Evolutionary conservation across 1,140 invertebrate genomes (phyloP).

Genomic region (Drosophila lowei): DNA sequence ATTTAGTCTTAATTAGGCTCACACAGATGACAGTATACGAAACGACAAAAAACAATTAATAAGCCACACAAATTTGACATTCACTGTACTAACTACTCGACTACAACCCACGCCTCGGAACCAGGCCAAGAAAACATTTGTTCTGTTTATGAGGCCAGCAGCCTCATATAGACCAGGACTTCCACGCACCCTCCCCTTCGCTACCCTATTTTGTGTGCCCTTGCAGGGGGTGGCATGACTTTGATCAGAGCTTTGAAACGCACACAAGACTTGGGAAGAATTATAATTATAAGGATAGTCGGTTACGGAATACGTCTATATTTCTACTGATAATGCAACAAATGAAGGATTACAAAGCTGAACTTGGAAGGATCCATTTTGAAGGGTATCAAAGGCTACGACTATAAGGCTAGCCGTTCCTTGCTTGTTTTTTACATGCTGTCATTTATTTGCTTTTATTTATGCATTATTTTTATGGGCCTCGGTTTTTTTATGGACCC

Average conservation of each 20-base stretch:
- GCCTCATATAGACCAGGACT: slow-evolving; percentile 30
- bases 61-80: slow-evolving; percentile 77
- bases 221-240: neutral
- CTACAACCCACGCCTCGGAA: slow-evolving; percentile 36
- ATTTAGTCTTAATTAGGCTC: slow-evolving; percentile 76
- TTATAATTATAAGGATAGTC: too few relatives aligned
- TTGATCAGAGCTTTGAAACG: too few relatives aligned
- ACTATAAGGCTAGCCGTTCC: neutral
- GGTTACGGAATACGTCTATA: too few relatives aligned
- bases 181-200: neutral
- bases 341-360: too few relatives aligned
- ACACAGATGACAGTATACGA: slow-evolving; percentile 14
- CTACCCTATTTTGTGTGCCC: too few relatives aligned
- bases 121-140: slow-evolving; percentile 40
- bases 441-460: slow-evolving; percentile 80
- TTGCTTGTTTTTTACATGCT: slow-evolving; percentile 60
- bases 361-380: too few relatives aligned
- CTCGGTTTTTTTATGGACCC: slow-evolving; percentile 65
- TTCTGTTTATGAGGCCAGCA: slow-evolving; percentile 28
- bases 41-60: slow-evolving; percentile 73
- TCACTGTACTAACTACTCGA: slow-evolving; percentile 45
- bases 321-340: too few relatives aligned
- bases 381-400: too few relatives aligned
- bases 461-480: slow-evolving; percentile 79
- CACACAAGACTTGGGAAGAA: too few relatives aligned